These are phyloP conservation scores for Mastomys natalensis DNA, from an alignment of 2,113 vertebrate genomes.

Conservation along the genomic window DNA sequence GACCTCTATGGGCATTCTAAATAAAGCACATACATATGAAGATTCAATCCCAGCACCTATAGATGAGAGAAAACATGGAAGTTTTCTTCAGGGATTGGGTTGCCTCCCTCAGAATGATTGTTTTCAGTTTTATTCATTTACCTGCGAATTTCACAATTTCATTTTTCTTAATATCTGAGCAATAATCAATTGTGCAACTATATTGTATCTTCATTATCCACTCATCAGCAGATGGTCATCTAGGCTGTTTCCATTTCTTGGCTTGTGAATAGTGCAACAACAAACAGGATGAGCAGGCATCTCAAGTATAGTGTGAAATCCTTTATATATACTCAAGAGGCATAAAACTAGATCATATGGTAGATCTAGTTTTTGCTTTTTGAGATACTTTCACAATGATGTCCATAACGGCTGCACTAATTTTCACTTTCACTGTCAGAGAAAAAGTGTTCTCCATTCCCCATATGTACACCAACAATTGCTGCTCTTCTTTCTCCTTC, in stretches of 20 bases:
- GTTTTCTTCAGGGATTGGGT: background rate
- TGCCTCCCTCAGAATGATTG: background rate
- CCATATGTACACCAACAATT: background rate
- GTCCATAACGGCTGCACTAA: background rate
- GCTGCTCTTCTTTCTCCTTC: background rate
- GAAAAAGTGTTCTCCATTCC: background rate
- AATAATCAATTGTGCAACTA: background rate
- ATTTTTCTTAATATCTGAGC: background rate
- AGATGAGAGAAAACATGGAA: background rate
- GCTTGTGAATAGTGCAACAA: background rate
- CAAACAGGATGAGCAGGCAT: background rate
- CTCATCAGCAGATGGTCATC: background rate
- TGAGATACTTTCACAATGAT: background rate
- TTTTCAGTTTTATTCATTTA: background rate
- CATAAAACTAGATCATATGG: background rate
- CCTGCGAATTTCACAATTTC: background rate
- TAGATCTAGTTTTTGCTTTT: background rate
- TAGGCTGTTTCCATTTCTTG: background rate
- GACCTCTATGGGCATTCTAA: background rate
- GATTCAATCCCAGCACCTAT: background rate
- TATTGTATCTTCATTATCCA: background rate
- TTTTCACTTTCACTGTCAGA: background rate
- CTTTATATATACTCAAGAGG: background rate
- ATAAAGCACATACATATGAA: background rate
- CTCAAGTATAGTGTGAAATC: background rate